Base-by-base conservation (phyloP, 64 coral and sea anemone species). In the Dendronephthya gigantea region DNA sequence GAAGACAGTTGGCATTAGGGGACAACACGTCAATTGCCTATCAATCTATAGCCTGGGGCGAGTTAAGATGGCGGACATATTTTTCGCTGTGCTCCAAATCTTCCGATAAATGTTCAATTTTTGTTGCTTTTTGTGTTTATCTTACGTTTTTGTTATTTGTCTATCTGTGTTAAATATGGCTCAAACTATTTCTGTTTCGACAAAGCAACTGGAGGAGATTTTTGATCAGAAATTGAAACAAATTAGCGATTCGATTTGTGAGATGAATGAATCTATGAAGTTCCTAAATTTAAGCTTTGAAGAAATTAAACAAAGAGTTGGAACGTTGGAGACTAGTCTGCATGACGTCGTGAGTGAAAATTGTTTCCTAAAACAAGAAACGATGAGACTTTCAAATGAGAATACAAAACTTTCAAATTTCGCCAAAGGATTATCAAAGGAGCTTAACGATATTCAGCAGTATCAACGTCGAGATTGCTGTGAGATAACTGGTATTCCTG, bases 221-320 rank as follows among this genome's bases (percentile, higher is more conserved):
- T 25, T 87, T 11, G 66, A 74, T 39, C 72, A 56, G 22, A 87
- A 87, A 48, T 11, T 76, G 31, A 56, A 33, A 25, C 85, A 10
- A 38, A 50, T 87, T 72, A 39, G 41, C 13, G 38, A 74, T 41
- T 39, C 66, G 13, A 87, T 87, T 59, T 47, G 23, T 8, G 27
- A 0, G 17, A n/a, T 75, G 9, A 87, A 39, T 48, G 85, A 76
- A 7, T 74, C 62, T 16, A 38, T 87, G 1, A 87, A 72, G 6
- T 87, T 76, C 34, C 85, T 87, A 25, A 87, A 25, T 25, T 22
- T 74, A 12, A 87, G n/a, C 45, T 72, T 72, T 37, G 85, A 87
- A 23, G 45, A 58, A 3, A 70, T 87, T 22, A 40, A 87, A 15
- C 7, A 40, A 15, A 82, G 55, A 35, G 48, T 88, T 27, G 68